phyloP scores from a whole-genome alignment of 2,113 vertebrate species.

The Corythoichthys intestinalis region DNA sequence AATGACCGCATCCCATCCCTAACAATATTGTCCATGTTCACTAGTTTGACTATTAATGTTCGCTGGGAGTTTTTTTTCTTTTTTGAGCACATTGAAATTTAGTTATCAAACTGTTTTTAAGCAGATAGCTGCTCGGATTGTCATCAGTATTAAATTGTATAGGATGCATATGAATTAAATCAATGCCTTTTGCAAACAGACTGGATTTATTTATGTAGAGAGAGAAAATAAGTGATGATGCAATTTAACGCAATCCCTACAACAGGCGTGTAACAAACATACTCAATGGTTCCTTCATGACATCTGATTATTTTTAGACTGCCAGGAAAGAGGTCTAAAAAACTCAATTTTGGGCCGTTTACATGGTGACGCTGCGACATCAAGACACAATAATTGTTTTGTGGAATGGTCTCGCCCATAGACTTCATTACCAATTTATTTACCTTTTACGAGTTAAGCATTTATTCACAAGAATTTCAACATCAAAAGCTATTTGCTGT shows the following conservation, averaged over 20 bases:
- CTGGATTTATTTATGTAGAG: not conserved
- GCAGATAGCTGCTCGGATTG: not conserved
- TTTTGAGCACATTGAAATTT: too few species aligned
- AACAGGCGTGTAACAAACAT: not conserved
- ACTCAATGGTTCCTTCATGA: not conserved
- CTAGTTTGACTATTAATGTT: not conserved
- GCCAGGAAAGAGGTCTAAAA: too few species aligned
- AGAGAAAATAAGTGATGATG: constrained; percentile 4
- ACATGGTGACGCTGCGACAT: too few species aligned
- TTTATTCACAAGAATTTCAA: too few species aligned
- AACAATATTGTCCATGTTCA: constrained; percentile 5
- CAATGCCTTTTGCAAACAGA: not conserved
- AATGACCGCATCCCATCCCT: constrained; percentile 10
- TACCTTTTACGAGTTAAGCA: too few species aligned
- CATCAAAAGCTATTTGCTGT: too few species aligned
- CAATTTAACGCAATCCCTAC: not conserved
- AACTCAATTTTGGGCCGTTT: too few species aligned
- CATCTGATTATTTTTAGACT: not conserved
- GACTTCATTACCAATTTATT: too few species aligned
- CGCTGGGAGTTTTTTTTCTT: not conserved
- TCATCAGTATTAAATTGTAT: not conserved
- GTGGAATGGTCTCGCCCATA: too few species aligned
- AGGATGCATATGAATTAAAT: not conserved
- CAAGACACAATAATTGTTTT: too few species aligned
- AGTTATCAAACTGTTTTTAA: not conserved